Conservation (phyloP, 2,113 vertebrate genomes). For the Phalacrocorax pelagicus region DNA sequence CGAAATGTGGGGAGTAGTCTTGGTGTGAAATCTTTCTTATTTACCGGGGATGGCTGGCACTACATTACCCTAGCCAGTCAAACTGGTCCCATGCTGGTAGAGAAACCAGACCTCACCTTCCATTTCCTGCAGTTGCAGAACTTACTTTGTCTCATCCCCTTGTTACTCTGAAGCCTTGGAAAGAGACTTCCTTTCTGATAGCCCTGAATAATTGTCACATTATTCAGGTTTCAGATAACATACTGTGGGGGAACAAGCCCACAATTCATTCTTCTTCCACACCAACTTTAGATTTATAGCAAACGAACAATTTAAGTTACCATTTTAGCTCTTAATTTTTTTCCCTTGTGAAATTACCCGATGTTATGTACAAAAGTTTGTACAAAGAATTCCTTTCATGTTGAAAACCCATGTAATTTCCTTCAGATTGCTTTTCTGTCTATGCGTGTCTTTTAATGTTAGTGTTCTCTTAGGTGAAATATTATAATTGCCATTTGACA, state of each 20-base stretch:
- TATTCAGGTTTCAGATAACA: background rate
- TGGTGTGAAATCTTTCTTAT: background rate
- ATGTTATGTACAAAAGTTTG: background rate
- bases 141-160: background rate
- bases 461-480: background rate
- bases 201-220: background rate
- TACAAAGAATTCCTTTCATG: background rate
- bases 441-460: background rate
- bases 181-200: background rate
- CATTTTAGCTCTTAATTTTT: background rate
- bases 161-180: background rate
- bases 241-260: background rate
- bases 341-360: background rate
- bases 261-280: background rate
- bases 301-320: background rate
- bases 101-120: background rate
- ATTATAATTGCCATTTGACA: background rate
- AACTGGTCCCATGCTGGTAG: background rate
- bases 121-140: background rate
- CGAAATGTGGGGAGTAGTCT: background rate
- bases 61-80: background rate
- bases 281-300: background rate
- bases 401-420: background rate
- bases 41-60: background rate
- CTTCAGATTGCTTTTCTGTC: background rate